Evolutionary conservation across 2,888 invertebrate species (phyloP).

Genomic region (Arge pagana): DNA sequence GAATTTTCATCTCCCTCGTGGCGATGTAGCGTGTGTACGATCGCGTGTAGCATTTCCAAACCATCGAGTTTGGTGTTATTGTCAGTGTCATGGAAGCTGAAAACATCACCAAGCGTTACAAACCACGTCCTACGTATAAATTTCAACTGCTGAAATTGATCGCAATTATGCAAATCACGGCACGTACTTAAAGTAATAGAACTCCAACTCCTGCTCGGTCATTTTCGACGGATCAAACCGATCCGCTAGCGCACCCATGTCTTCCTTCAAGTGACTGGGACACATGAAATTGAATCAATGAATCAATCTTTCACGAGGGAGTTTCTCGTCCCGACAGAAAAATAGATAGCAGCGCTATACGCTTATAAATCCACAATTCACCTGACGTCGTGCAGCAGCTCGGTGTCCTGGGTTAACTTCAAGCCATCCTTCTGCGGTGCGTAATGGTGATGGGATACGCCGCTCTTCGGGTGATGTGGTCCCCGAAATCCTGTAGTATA

Average conservation of each 20-base stretch:
- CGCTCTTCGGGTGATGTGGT: slow-evolving; percentile 68
- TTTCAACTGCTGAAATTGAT: not conserved
- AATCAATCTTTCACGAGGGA: too few species aligned
- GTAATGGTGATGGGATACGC: slow-evolving; percentile 63
- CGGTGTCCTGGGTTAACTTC: slow-evolving; percentile 71
- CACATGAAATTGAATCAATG: slow-evolving; percentile 13
- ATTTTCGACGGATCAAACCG: slow-evolving; percentile 70
- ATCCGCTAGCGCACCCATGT: slow-evolving; percentile 69
- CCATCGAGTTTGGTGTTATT: slow-evolving; percentile 89
- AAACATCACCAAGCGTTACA: slow-evolving; percentile 12
- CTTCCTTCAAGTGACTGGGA: slow-evolving; percentile 78
- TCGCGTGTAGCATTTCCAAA: slow-evolving; percentile 82
- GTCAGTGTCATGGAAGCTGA: slow-evolving; percentile 81
- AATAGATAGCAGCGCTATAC: too few species aligned
- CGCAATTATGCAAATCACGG: slow-evolving; percentile 3
- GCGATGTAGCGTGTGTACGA: slow-evolving; percentile 75
- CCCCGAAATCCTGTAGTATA: slow-evolving; percentile 59
- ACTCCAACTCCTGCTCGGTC: slow-evolving; percentile 84
- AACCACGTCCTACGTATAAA: not conserved
- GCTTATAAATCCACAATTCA: slow-evolving; percentile 45
- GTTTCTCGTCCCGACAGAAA: too few species aligned
- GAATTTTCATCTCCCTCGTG: slow-evolving; percentile 56
- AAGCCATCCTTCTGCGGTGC: slow-evolving; percentile 61
- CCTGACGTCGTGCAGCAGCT: slow-evolving; percentile 78
- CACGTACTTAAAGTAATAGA: slow-evolving; percentile 78